Percentiles rank a stretch among this genome's conserved stretches.
Conservation (phyloP, 2,113 vertebrate species). For the Nesoenas mayeri region DNA sequence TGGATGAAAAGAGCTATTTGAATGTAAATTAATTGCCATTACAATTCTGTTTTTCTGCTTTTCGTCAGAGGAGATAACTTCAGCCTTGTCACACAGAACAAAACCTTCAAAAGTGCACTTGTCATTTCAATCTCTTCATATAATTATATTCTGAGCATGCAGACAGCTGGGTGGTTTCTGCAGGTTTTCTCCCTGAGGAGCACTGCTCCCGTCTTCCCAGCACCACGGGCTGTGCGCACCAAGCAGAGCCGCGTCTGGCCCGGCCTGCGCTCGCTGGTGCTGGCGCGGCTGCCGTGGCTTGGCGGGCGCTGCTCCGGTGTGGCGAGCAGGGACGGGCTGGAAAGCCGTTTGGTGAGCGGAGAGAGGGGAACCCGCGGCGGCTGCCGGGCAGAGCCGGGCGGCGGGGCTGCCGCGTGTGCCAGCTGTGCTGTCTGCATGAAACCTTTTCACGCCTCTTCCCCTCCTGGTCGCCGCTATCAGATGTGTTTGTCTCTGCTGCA, state of each 20-base stretch:
- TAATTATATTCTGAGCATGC: conserved; percentile 47
- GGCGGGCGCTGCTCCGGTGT: not conserved
- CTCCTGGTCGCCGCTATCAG: not conserved
- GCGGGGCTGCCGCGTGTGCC: rapidly evolving
- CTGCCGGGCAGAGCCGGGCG: not conserved
- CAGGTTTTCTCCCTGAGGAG: not conserved
- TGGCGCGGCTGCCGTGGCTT: no score
- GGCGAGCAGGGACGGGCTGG: not conserved
- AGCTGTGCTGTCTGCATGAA: not conserved
- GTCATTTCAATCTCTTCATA: conserved; percentile 53
- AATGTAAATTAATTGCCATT: conserved; percentile 67
- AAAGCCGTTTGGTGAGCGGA: rapidly evolving
- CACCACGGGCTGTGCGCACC: not conserved
- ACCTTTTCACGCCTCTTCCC: not conserved
- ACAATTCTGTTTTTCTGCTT: conserved; percentile 64
- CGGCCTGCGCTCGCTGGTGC: not conserved
- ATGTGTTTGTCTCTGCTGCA: conserved; percentile 22
- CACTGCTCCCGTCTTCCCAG: not conserved
- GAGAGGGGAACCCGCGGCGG: not conserved
- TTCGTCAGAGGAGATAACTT: conserved; percentile 58
- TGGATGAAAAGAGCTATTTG: conserved; percentile 51
- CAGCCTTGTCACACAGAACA: conserved; percentile 66
- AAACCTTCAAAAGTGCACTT: conserved; percentile 64
- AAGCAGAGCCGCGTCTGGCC: not conserved
- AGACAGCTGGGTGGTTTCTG: conserved; percentile 36